A percentile compares a stretch with the other conserved stretches of the same genome.
phyloP scores from a whole-genome alignment of 2,888 invertebrate species.

The Dastarcus helophoroides region DNA sequence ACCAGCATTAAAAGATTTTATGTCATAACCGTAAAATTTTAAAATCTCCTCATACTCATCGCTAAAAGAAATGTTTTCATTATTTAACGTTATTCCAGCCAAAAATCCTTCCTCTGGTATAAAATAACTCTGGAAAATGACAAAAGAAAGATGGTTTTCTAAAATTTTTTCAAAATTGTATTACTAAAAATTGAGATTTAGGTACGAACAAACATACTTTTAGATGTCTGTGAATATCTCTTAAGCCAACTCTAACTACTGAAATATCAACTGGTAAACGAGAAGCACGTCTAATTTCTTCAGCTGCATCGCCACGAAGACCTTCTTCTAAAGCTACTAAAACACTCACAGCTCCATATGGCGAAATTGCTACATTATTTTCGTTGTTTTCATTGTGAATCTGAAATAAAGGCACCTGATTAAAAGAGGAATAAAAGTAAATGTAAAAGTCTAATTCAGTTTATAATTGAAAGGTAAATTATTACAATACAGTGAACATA shows the following conservation, averaged over 20 bases:
- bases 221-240: constrained; percentile 71
- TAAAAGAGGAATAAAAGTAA: too few relatives aligned
- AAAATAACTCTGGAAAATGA: constrained; percentile 66
- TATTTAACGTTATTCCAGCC: constrained; percentile 67
- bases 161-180: too few relatives aligned
- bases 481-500: too few relatives aligned
- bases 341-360: constrained; percentile 71
- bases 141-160: too few relatives aligned
- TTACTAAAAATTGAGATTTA: too few relatives aligned
- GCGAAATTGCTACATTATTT: constrained; percentile 75
- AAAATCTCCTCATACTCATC: constrained; percentile 62
- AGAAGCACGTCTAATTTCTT: constrained; percentile 59
- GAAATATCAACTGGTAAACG: constrained; percentile 62
- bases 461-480: too few relatives aligned
- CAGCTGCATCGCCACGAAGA: constrained; percentile 57
- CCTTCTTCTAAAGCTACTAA: constrained; percentile 71
- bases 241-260: constrained; percentile 62
- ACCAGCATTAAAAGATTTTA: constrained; percentile 40
- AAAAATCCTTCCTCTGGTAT: constrained; percentile 72
- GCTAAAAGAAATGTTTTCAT: constrained; percentile 63
- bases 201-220: too few relatives aligned
- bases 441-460: too few relatives aligned
- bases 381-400: constrained; percentile 61
- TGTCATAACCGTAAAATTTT: constrained; percentile 71
- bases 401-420: constrained; percentile 35